phyloP scores from a whole-genome alignment of 2,888 invertebrate species.

The Zaprionus obscuricornis region DNA sequence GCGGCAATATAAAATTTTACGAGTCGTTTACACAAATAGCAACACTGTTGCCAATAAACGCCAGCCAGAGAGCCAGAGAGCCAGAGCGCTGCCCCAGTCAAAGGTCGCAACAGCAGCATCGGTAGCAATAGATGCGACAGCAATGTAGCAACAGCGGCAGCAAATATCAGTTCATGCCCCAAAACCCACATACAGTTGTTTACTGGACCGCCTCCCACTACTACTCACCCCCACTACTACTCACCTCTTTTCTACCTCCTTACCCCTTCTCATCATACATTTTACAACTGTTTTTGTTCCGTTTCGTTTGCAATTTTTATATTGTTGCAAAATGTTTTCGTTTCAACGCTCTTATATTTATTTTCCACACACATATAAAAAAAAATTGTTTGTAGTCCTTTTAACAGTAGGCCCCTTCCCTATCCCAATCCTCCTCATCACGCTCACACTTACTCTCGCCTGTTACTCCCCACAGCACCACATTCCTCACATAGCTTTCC shows the following conservation, averaged over 20 bases:
- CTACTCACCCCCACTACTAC: not conserved
- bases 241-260: not conserved
- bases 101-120: constrained; percentile 33
- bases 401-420: constrained; percentile 13
- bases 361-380: constrained; percentile 45
- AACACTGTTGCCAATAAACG: constrained; percentile 76
- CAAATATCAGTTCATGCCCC: constrained; percentile 4
- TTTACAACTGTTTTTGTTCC: constrained; percentile 25
- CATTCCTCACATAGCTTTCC: too few relatives aligned
- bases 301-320: constrained; percentile 67
- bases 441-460: not conserved
- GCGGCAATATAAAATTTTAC: constrained; percentile 73
- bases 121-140: not conserved
- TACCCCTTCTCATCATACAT: not conserved
- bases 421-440: not conserved
- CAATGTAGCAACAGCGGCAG: not conserved
- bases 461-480: not conserved
- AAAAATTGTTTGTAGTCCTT: constrained; percentile 47
- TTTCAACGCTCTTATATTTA: constrained; percentile 74
- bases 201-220: not conserved
- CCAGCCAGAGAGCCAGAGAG: constrained; percentile 11
- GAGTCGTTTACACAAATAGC: constrained; percentile 78
- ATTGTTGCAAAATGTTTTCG: constrained; percentile 75
- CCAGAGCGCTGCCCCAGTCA: constrained; percentile 24
- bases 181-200: too few relatives aligned